Base-by-base conservation (phyloP, 2,113 vertebrate genomes). In the Falcunculus frontatus region DNA sequence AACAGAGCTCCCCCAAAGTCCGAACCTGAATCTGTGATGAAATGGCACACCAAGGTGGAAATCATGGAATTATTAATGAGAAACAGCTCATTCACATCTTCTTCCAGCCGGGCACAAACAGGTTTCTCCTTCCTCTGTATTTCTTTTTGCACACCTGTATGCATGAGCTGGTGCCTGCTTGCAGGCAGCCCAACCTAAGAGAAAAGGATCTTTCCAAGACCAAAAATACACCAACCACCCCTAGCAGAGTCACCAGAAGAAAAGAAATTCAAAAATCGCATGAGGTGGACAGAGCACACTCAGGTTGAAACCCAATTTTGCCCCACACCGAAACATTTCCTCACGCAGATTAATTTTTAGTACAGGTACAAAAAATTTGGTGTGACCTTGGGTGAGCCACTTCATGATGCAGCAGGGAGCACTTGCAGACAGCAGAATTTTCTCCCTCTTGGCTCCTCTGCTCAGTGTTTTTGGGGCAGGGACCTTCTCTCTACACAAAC, bases 51-150 rank as follows among this genome's bases (percentile, higher is more conserved):
- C 63, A 5, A 76, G 89, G 68, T 87, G 64, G 79, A 74, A 92
- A 46, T 35, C 1, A 5, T 5, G 53, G 82, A 95, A 95, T 93
- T 93, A 93, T 89, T 93, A 21, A 95, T 46, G 59, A 95, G 68
- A 47, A 90, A 50, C 2, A 0, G 44, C 55, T 59, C 93, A 86
- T 22, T 63, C 15, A 10, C 75, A 25, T 64, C 68, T 59, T 76
- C 68, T 57, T 56, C 47, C 50, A 60, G 75, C 82, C 7, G 0
- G 69, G 67, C 76, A 81, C 84, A 57, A 39, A 26, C 53, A 64
- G 39, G 29, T 53, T 90, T 2, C 21, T 83, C 75, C 42, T 93
- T 39, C 46, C 16, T 1, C 65, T 32, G 21, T 0, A 2, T 26
- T 52, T 27, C 77, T 79, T 64, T 91, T 20, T 21, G 57, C 62